Evolutionary conservation across 2,797 vertebrate species (phyloP).

Genomic region (Rachycentron canadum): DNA sequence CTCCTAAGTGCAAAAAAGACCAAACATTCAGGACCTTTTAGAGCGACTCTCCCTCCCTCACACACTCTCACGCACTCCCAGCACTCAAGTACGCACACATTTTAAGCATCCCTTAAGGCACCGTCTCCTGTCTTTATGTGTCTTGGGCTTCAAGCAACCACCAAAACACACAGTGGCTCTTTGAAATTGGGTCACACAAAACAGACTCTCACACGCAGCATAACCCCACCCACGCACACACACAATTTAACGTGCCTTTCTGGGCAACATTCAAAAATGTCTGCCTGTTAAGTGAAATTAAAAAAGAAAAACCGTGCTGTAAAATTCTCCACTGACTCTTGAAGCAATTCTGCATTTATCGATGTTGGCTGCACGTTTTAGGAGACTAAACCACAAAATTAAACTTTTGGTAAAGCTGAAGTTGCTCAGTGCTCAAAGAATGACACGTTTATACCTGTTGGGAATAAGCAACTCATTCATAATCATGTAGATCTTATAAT

Average conservation of each 20-base stretch:
- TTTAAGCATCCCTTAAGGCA: conserved; percentile 60
- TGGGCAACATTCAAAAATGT: conserved; percentile 10
- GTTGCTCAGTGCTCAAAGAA: conserved; percentile 5
- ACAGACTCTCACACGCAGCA: conserved; percentile 46
- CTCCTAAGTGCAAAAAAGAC: conserved; percentile 24
- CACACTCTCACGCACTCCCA: conserved; percentile 12
- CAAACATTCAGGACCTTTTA: conserved; percentile 26
- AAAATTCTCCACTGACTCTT: not conserved
- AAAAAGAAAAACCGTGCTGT: not conserved
- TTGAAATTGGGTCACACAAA: conserved; percentile 74
- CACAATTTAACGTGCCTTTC: not conserved
- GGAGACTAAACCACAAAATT: not conserved
- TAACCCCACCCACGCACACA: conserved; percentile 8
- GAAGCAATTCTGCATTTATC: not conserved
- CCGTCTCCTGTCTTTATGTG: conserved; percentile 57
- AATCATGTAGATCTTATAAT: not conserved
- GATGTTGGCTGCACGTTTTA: not conserved
- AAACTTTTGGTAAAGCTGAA: not conserved
- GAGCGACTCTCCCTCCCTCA: conserved; percentile 17
- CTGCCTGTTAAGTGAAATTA: not conserved
- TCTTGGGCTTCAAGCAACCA: conserved; percentile 49
- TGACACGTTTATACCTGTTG: not conserved
- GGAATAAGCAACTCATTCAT: not conserved
- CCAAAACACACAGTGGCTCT: conserved; percentile 58
- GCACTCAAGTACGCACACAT: conserved; percentile 42